These are phyloP conservation scores for Drosophila prolongata DNA, from an alignment of 2,888 invertebrate species.

Conservation along the genomic window DNA sequence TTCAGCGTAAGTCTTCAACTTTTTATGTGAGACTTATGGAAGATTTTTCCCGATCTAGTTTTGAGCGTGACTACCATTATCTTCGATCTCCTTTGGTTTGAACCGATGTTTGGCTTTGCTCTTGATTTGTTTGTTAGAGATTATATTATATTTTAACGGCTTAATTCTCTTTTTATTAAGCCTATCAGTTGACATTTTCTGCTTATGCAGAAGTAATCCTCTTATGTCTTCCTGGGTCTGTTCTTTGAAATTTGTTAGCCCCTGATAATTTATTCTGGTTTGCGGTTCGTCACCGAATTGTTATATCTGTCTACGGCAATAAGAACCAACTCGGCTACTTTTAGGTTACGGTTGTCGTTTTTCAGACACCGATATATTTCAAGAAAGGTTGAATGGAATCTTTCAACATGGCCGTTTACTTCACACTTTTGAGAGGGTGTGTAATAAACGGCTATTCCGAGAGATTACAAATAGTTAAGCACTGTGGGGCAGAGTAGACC, in stretches of 20 bases:
- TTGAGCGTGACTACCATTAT: no score
- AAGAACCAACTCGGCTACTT: neutral
- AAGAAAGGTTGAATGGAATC: neutral
- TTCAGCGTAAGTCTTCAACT: no score
- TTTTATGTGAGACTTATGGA: no score
- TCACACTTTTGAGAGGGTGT: neutral
- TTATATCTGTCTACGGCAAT: conserved; percentile 1
- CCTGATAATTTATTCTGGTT: conserved; percentile 1
- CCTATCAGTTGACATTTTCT: no score
- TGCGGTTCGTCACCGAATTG: no score
- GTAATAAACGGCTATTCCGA: neutral
- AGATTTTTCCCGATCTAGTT: no score
- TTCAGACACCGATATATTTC: neutral
- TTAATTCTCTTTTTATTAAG: no score
- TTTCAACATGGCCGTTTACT: neutral
- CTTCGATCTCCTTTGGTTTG: no score
- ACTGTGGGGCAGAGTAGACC: neutral
- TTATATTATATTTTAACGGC: neutral
- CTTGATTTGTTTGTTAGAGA: neutral
- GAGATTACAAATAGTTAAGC: neutral
- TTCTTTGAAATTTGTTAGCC: neutral
- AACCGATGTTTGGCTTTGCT: neutral
- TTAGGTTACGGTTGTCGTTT: neutral
- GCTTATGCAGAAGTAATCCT: neutral
- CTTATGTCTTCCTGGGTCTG: conserved; percentile 1